These are phyloP conservation scores for Loripinus fragilis DNA, from an alignment of 2,888 invertebrate genomes.

Conservation along the genomic window DNA sequence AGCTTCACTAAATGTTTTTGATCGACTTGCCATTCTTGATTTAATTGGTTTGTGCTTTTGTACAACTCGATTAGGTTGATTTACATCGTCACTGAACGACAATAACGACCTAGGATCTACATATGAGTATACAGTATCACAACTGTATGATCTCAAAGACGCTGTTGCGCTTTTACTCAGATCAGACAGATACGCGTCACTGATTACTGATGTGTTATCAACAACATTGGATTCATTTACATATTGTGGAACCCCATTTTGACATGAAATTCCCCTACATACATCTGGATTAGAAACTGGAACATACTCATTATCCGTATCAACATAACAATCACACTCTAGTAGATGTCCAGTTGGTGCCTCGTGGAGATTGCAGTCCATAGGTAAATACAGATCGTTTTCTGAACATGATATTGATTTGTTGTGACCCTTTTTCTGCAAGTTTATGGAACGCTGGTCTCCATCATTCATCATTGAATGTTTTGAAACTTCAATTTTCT, in stretches of 20 bases:
- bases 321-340: neutral
- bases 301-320: neutral
- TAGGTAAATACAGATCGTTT: neutral
- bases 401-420: neutral
- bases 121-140: conserved; percentile 2
- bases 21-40: neutral
- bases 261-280: no score
- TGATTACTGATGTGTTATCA: neutral
- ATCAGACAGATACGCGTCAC: neutral
- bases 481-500: no score
- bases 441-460: no score
- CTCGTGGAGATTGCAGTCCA: neutral
- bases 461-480: no score
- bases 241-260: no score
- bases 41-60: neutral
- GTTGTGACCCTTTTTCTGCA: no score
- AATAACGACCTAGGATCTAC: neutral
- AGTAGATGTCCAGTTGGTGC: no score
- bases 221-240: no score
- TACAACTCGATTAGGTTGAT: neutral
- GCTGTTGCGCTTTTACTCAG: no score
- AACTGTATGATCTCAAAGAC: neutral
- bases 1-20: conserved; percentile 4
- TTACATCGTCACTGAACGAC: no score
- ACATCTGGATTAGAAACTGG: neutral